Percentiles rank a stretch among this genome's conserved stretches.
Evolutionary conservation across 1,140 invertebrate species (phyloP).

Genomic region (Capitella teleta): DNA sequence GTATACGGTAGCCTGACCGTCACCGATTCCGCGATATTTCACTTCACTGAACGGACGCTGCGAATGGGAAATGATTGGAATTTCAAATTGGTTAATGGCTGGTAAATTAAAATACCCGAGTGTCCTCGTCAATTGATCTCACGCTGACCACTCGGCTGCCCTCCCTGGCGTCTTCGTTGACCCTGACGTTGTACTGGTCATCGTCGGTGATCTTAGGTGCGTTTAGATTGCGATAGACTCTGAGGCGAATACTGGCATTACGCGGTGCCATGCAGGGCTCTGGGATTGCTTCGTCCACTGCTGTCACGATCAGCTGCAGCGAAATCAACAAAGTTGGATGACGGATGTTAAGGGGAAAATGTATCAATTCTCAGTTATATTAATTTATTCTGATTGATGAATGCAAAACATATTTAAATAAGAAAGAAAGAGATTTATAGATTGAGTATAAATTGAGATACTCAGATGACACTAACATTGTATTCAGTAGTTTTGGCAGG

Average conservation of each 20-base stretch:
- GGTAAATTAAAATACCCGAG: conserved; percentile 16
- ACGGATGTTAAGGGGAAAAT: neutral
- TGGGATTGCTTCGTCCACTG: conserved; percentile 18
- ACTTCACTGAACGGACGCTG: conserved; percentile 30
- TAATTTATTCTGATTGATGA: neutral
- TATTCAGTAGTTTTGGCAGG: neutral
- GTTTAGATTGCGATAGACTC: conserved; percentile 19
- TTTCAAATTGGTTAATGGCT: no score
- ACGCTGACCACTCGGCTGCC: conserved; percentile 17
- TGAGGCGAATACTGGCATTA: conserved; percentile 20
- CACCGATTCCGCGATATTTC: conserved; percentile 68
- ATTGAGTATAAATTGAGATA: neutral
- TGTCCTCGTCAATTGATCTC: conserved; percentile 20
- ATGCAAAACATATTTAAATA: neutral
- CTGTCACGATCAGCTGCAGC: conserved; percentile 16
- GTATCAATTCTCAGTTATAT: neutral
- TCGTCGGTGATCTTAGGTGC: conserved; percentile 22
- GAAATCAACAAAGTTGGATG: neutral
- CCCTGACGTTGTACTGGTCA: conserved; percentile 12
- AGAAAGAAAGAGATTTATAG: neutral
- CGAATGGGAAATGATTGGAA: neutral
- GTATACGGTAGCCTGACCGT: conserved; percentile 66
- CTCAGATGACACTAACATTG: neutral
- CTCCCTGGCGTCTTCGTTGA: conserved; percentile 14
- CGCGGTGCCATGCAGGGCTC: conserved; percentile 5